Percentiles rank a stretch among this genome's conserved stretches.
These are phyloP conservation scores for Drosophila vallismaia DNA, from an alignment of 2,888 invertebrate genomes.

Conservation along the genomic window DNA sequence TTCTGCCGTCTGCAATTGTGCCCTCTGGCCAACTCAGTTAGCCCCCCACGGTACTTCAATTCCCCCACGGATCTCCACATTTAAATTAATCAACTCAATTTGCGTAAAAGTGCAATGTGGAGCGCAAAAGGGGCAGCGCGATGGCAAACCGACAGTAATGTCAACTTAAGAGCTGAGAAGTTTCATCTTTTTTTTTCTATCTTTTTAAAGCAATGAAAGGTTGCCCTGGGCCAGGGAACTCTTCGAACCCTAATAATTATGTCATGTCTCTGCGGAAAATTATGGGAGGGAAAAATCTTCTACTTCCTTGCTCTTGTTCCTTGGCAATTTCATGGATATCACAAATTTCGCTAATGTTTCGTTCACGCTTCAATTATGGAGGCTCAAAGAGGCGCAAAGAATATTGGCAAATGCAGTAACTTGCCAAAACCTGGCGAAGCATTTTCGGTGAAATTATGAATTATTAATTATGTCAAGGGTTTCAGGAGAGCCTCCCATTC, in stretches of 20 bases:
- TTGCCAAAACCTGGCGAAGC: conserved; percentile 30
- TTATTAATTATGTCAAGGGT: conserved; percentile 66
- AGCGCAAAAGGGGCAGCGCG: conserved; percentile 1
- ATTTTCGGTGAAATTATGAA: conserved; percentile 72
- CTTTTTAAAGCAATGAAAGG: not conserved
- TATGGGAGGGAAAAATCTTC: conserved; percentile 33
- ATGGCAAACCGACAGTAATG: conserved; percentile 25
- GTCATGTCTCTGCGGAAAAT: conserved; percentile 62
- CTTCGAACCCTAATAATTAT: conserved; percentile 66
- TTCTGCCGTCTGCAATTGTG: conserved; percentile 77
- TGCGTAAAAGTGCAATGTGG: conserved; percentile 63
- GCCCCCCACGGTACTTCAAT: conserved; percentile 9
- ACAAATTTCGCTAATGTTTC: conserved; percentile 52
- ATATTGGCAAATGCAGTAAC: conserved; percentile 55
- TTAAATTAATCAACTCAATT: conserved; percentile 79
- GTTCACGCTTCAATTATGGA: conserved; percentile 71
- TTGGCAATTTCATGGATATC: conserved; percentile 69
- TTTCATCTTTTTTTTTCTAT: conserved; percentile 1
- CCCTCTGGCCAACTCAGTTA: conserved; percentile 70
- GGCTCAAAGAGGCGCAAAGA: conserved; percentile 9
- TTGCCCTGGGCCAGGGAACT: conserved; percentile 7
- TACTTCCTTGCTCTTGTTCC: conserved; percentile 19
- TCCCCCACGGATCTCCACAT: conserved; percentile 41
- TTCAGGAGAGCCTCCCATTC: conserved; percentile 9
- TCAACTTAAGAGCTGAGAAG: conserved; percentile 16